Base-by-base conservation (phyloP, 2,888 invertebrate genomes). In the Spilarctia lutea region DNA sequence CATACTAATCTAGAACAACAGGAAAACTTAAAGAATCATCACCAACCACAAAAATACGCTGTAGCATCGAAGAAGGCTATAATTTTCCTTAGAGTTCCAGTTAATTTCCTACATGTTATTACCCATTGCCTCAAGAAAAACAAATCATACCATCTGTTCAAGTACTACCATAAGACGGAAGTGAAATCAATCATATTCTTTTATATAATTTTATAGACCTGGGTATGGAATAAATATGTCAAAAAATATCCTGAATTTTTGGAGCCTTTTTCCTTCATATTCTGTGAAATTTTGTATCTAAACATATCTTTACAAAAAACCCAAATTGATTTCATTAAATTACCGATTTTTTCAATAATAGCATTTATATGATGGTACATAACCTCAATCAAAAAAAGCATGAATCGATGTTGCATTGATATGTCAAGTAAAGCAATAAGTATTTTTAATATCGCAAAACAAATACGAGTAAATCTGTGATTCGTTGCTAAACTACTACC, bases 111-210 rank as follows among this genome's bases (percentile, higher is more conserved):
- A 76, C 66, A 80, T 79, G 76, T 69, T 42, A 70, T 66, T 80
- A 72, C 76, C 78, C 81, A 81, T 77, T 75, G 75, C 71, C 76
- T 73, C 69, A 67, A 74, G 66, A 78, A 78, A 52, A 79, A 79
- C 76, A 72, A 48, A 45, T 65, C 65, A 20, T 63, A 76, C 68
- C 70, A 52, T 72, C 60, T 71, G 68, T 65, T 70, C 52, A 66
- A 83, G 74, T 79, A 81, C 80, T 79, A 45, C 76, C 79, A 79
- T 77, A 79, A 83, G 80, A 79, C 82, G 86, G 88, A 85, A 87
- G 87, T 79, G 84, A 83, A 87, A 88, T 87, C 86, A 88, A 89
- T 88, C 85, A 86, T 83, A 78, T 74, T 80, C 48, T 73, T 75
- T 75, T n/a, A n/a, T n/a, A n/a, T n/a, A n/a, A n/a, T n/a, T n/a